Base-by-base conservation (phyloP, 1,140 invertebrate genomes). In the Drosophila melanica region DNA sequence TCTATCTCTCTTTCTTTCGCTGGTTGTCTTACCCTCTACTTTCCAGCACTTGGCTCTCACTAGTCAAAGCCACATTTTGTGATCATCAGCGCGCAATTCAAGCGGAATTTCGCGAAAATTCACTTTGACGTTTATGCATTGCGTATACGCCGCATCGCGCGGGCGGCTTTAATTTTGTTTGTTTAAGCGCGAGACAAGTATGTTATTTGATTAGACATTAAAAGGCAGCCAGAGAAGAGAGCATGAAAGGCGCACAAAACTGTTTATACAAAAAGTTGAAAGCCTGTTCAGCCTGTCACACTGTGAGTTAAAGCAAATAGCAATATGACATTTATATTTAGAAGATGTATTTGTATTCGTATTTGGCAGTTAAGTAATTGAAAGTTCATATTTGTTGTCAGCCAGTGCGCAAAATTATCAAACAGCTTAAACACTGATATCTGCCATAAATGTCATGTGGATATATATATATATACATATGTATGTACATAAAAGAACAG, bases 91-190 rank as follows among this genome's bases (percentile, higher is more conserved):
- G 58, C 63, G 63, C 80, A 81, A 86, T 86, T 86, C 82, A 81
- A 72, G 82, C 63, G 81, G 81, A 86, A 86, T 87, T 75, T 70
- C 44, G 69, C 37, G 50, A 67, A 64, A 85, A 78, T 87, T 78
- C 65, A 69, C 82, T 86, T 79, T 87, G 81, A 86, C 81, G 67
- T 69, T 65, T 81, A 72, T 81, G 79, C 82, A 86, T 87, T 79
- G 68, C 79, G 75, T 65, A 81, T 86, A 87, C 75, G 82, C 48
- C 60, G 44, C 67, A 64, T 81, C 48, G 65, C 60, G 57, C 62
- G 12, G 14, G 42, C 50, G 42, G 39, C 47, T 70, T 70, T 60
- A 75, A 51, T 51, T 51, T 47, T 75, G 63, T 63, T 81, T 75
- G 54, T 18, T 69, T 69, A 66, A 48, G 70, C 74, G 20, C 23